These are phyloP conservation scores for Zygothrica quintamaculata DNA, from an alignment of 2,888 invertebrate genomes.

Conservation along the genomic window DNA sequence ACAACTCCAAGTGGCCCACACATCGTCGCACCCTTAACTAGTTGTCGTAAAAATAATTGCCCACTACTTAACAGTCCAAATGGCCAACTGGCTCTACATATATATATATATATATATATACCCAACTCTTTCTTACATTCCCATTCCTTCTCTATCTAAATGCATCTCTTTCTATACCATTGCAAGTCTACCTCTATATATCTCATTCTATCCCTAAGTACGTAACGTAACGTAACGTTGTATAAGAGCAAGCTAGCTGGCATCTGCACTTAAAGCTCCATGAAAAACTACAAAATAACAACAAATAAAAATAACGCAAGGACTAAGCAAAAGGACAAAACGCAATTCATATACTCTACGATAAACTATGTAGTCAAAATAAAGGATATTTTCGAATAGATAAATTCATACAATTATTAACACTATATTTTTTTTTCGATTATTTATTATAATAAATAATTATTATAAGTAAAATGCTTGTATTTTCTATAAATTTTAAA, in stretches of 20 bases:
- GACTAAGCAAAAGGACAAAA: conserved; percentile 20
- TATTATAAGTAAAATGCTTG: no score
- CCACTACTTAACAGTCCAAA: conserved; percentile 76
- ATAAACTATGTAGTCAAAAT: neutral
- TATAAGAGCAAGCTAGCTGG: conserved; percentile 36
- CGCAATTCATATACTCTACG: conserved; percentile 33
- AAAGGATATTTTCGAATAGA: no score
- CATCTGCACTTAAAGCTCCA: conserved; percentile 63
- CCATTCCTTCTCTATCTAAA: neutral
- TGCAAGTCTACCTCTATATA: neutral
- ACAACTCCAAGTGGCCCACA: conserved; percentile 66
- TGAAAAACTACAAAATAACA: conserved; percentile 56
- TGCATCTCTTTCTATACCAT: neutral
- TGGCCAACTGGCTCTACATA: conserved; percentile 56
- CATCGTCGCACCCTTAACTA: conserved; percentile 72
- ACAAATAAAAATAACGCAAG: conserved; percentile 47
- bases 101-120: no score
- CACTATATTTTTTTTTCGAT: no score
- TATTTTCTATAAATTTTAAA: no score
- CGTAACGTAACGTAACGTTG: conserved; percentile 34
- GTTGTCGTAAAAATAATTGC: conserved; percentile 80
- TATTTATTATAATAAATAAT: no score
- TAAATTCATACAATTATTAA: no score
- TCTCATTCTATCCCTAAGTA: conserved; percentile 19
- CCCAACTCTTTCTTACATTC: conserved; percentile 5